Evolutionary conservation across 2,888 invertebrate genomes (phyloP), one percentile per base, ranked within the genome.

Genomic region (Folsomia candida): DNA sequence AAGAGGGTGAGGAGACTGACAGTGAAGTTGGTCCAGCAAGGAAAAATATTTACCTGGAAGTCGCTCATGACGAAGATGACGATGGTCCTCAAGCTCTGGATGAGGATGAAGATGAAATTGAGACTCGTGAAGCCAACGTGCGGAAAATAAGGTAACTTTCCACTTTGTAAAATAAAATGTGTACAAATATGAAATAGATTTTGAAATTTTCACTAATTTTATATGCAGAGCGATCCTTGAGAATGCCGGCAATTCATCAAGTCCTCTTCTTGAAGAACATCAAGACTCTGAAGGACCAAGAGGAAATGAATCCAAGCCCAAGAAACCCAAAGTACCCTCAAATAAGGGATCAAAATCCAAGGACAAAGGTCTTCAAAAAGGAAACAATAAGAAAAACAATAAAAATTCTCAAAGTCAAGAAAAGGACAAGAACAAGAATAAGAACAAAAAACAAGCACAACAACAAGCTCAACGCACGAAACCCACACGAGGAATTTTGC

Each of bases 401-500:
- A 24, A 24, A 51, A 24, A 1, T 14, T 51, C 51, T 29, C 25
- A 47, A 6, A 51, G 60, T 6, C 25, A 68, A 60, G 57, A 64
- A 51, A 47, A 27, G n/a, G 14, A 68, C 57, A 69, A 62, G 63
- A 59, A 67, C 26, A 63, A 67, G 20, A 28, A 51, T n/a, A 51
- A 26, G 37, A 9, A 24, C 9, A 64, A 69, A 27, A 70, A 70
- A 3, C 60, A 64, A 27, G 62, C 57, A 22, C 26, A 28, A 24
- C n/a, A 64, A 9, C 26, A 22, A 26, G 63, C 28, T 24, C 20
- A 37, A 28, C 24, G 4, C 22, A 2, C 68, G 26, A 61, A 74
- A 24, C 76, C 79, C 6, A 78, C 78, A 0, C 61, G 78, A 18
- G 79, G 79, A 20, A 70, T 79, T 22, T 67, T 79, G 11, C 77